A percentile compares a stretch with the other conserved stretches of the same genome.
phyloP scores from a whole-genome alignment of 2,113 vertebrate genomes.

The Cyanoderma ruficeps region DNA sequence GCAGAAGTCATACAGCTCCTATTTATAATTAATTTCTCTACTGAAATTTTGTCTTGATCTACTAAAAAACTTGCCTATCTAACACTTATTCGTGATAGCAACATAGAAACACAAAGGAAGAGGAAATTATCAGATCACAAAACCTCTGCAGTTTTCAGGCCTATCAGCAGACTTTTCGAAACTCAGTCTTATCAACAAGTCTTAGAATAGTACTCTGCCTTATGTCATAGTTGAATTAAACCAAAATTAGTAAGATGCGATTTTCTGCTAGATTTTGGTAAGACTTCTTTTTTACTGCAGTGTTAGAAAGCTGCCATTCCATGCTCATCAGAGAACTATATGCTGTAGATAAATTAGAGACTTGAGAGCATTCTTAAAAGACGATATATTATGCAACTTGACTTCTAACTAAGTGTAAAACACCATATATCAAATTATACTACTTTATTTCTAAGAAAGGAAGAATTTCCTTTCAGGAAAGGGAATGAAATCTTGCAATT shows the following conservation, averaged over 20 bases:
- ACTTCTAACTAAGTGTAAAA: not conserved
- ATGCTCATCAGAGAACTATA: not conserved
- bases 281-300: not conserved
- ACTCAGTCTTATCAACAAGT: not conserved
- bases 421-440: not conserved
- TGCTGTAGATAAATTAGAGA: not conserved
- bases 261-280: constrained; percentile 39
- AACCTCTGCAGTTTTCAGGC: not conserved
- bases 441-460: not conserved
- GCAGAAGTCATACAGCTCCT: not conserved
- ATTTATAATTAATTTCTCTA: not conserved
- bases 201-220: not conserved
- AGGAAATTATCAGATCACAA: constrained; percentile 8
- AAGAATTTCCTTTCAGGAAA: not conserved
- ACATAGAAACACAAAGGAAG: not conserved
- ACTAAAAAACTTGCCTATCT: not conserved
- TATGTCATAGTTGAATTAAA: not conserved
- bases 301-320: not conserved
- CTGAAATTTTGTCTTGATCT: not conserved
- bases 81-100: not conserved
- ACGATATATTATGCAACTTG: not conserved
- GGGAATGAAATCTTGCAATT: not conserved
- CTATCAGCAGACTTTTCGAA: constrained; percentile 3
- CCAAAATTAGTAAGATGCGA: not conserved
- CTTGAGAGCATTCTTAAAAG: not conserved